Conservation (phyloP, 2,113 vertebrate species). For the Cinclus cinclus region DNA sequence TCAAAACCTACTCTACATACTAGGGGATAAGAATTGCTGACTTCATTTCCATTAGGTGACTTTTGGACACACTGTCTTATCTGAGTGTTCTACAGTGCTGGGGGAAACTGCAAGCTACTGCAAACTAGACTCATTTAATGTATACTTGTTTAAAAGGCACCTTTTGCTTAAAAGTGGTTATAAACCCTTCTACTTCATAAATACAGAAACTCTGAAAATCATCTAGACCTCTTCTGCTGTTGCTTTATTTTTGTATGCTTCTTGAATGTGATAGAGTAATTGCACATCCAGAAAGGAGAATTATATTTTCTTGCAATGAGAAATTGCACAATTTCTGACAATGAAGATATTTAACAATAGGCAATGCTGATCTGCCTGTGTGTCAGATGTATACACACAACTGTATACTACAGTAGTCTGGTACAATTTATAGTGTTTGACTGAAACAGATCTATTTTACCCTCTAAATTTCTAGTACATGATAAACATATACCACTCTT, state of each 20-base stretch:
- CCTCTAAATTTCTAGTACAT: background rate
- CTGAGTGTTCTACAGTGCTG: background rate
- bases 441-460: background rate
- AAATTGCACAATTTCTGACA: background rate
- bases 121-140: background rate
- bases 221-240: background rate
- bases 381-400: background rate
- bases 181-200: background rate
- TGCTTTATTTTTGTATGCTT: background rate
- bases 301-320: background rate
- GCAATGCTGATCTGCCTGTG: background rate
- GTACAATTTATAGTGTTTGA: background rate
- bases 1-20: accelerated
- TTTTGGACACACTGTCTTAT: background rate
- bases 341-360: background rate
- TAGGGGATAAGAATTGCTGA: background rate
- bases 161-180: background rate
- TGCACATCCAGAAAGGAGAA: background rate
- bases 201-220: background rate
- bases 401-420: background rate
- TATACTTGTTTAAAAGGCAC: background rate
- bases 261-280: background rate
- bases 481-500: background rate
- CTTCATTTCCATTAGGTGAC: background rate
- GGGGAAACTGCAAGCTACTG: background rate